Evolutionary conservation across 2,888 invertebrate species (phyloP).

Genomic region (Drosophila subsilvestris): DNA sequence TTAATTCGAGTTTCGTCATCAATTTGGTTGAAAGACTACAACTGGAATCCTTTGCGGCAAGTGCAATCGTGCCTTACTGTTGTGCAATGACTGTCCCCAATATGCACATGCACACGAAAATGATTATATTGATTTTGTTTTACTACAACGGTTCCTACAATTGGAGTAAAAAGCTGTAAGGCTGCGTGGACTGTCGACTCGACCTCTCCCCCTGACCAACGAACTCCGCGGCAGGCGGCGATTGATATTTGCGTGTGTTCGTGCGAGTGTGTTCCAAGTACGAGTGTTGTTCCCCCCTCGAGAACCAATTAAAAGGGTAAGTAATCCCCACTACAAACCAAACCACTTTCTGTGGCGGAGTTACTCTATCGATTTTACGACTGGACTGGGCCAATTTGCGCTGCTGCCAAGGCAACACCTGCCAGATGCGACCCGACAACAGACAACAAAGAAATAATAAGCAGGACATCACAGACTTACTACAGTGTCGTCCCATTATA

Average conservation of each 20-base stretch:
- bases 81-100: conserved; percentile 78
- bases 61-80: conserved; percentile 7
- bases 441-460: conserved; percentile 64
- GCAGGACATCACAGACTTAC: conserved; percentile 46
- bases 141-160: conserved; percentile 84
- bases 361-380: conserved; percentile 59
- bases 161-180: conserved; percentile 84
- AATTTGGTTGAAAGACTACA: conserved; percentile 12
- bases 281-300: background rate
- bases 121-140: conserved; percentile 84
- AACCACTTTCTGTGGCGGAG: conserved; percentile 6
- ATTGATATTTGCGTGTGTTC: conserved; percentile 17
- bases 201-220: conserved; percentile 9
- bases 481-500: conserved; percentile 41
- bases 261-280: conserved; percentile 16
- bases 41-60: background rate
- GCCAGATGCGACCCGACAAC: conserved; percentile 36
- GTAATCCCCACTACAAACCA: background rate
- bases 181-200: background rate
- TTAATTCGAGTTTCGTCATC: conserved; percentile 3
- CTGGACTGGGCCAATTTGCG: conserved; percentile 35
- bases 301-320: conserved; percentile 18
- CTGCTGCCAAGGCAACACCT: conserved; percentile 39
- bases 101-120: conserved; percentile 83
- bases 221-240: conserved; percentile 37